Conservation (phyloP, 2,113 vertebrate genomes). For the Melanotaenia duboulayi region DNA sequence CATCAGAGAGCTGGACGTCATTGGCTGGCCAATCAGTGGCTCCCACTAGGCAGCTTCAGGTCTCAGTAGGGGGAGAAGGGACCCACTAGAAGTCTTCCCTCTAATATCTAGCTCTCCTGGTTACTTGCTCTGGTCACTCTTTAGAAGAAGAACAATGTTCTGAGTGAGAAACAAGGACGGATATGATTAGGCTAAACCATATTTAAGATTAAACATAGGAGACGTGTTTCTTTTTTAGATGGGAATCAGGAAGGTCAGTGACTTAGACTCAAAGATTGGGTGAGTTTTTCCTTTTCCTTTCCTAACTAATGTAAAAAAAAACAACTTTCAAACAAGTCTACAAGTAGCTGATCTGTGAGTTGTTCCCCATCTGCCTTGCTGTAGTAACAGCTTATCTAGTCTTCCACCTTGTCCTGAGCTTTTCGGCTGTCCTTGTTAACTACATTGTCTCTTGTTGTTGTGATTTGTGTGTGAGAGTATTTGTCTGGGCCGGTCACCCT, state of each 20-base stretch:
- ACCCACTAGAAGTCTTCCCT: constrained; percentile 71
- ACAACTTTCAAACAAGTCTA: constrained; percentile 15
- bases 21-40: constrained; percentile 68
- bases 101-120: constrained; percentile 69
- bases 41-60: constrained; percentile 63
- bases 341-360: constrained; percentile 3
- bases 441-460: constrained; percentile 67
- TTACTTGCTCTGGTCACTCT: constrained; percentile 56
- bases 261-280: constrained; percentile 54
- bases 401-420: constrained; percentile 38
- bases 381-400: constrained; percentile 30
- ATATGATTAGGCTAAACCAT: constrained; percentile 32
- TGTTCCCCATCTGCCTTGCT: constrained; percentile 1
- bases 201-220: constrained; percentile 18
- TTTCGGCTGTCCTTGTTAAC: constrained; percentile 66
- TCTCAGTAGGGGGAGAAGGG: constrained; percentile 66
- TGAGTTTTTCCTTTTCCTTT: constrained; percentile 62
- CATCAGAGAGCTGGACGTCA: constrained; percentile 58
- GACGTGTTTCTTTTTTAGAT: constrained; percentile 34
- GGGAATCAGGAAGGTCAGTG: constrained; percentile 42
- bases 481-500: constrained; percentile 70
- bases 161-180: constrained; percentile 25
- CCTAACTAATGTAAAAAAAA: neutral
- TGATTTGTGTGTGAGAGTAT: constrained; percentile 77
- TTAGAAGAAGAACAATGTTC: constrained; percentile 52